phyloP scores from a whole-genome alignment of 2,888 invertebrate genomes.

The Drosophila prostipennis region DNA sequence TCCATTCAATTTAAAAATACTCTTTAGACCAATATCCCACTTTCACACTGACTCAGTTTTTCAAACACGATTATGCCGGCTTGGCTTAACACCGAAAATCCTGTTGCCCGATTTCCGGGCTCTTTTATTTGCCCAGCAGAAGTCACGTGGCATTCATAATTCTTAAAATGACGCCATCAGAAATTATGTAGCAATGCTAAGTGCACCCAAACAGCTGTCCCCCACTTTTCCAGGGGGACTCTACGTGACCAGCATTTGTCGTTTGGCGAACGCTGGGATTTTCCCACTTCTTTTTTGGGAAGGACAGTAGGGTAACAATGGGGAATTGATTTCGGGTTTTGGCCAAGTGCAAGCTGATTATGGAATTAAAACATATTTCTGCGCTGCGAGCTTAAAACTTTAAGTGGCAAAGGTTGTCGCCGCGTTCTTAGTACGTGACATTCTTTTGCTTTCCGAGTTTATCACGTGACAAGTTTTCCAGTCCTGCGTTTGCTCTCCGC shows the following conservation, averaged over 20 bases:
- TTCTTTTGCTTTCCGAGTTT: constrained; percentile 61
- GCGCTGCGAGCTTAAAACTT: constrained; percentile 64
- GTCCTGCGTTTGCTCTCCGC: constrained; percentile 34
- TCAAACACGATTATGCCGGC: not conserved
- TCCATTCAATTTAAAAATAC: not conserved
- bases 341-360: constrained; percentile 66
- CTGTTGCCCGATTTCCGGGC: constrained; percentile 20
- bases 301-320: constrained; percentile 53
- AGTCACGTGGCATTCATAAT: constrained; percentile 84
- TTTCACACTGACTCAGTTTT: constrained; percentile 1
- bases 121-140: constrained; percentile 62
- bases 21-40: not conserved
- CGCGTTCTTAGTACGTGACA: constrained; percentile 59
- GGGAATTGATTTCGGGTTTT: constrained; percentile 67
- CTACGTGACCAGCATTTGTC: constrained; percentile 77
- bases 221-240: not conserved
- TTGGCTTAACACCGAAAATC: constrained; percentile 1
- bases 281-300: not conserved
- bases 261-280: constrained; percentile 59
- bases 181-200: constrained; percentile 73
- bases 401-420: constrained; percentile 74
- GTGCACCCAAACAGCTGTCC: constrained; percentile 64
- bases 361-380: constrained; percentile 75
- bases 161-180: constrained; percentile 81
- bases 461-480: constrained; percentile 68